Evolutionary conservation across 2,113 vertebrate genomes (phyloP), one percentile per base, ranked within the genome.

Genomic region (Ibidorhyncha struthersii): DNA sequence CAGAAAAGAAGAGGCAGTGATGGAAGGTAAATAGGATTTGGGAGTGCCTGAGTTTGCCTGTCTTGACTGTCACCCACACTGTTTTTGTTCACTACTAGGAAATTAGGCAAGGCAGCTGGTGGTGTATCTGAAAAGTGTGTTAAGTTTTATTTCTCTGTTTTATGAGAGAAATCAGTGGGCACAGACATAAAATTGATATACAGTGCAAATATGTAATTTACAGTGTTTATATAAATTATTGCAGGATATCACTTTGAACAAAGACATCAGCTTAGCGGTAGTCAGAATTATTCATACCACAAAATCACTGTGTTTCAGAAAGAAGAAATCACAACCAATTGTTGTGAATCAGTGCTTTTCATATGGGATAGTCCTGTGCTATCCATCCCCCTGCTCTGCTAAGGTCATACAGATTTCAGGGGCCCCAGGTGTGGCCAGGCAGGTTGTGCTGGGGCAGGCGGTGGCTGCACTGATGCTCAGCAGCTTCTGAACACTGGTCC

Each of bases 21-120:
- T 73, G 55, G 62, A 89, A 86, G 43, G 59, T 66, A 93, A 92
- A 92, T 81, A 83, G 15, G 38, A 63, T 94, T 97, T 95, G 32
- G 12, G 12, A 86, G 12, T 59, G 53, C 61, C 53, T 92, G 77
- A 73, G 50, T 77, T 95, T 90, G n/a, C 34, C 40, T 55, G 26
- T 78, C 73, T 92, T 82, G 72, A 55, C 76, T 92, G 59, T 94
- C 95, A 86, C 82, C 76, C 71, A 67, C 82, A 27, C 41, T 94
- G 41, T 12, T 95, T 95, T 88, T 70, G 32, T 77, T 91, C 9
- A 2, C 21, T 86, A 81, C 36, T 81, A 49, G 67, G 76, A 80
- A 78, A 66, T 70, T 36, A 86, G 84, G 45, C 88, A 82, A 82
- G 66, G 41, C 83, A 81, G 59, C 38, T 86, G 55, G n/a, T 86